Base-by-base conservation (phyloP, 2,888 invertebrate species). In the Drosophila longiperda region DNA sequence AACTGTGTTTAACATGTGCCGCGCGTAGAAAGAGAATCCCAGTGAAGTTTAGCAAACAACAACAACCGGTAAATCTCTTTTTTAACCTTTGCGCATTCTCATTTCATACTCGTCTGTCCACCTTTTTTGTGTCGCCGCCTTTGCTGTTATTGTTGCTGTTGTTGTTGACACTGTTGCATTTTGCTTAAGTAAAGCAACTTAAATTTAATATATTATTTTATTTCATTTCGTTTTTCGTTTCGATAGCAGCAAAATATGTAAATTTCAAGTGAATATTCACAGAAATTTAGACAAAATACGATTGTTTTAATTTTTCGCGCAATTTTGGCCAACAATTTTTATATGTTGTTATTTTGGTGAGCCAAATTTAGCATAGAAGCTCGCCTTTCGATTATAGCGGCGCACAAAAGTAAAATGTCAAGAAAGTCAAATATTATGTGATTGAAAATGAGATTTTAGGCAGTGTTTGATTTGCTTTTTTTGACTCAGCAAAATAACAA, bases 1-100 rank as follows among this genome's bases (percentile, higher is more conserved):
- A 36, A 38, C 36, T 49, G 45, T 59, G 42, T 58, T 52, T 32
- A 75, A 53, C 58, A 68, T 77, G 86, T 75, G 78, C 57, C 60
- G 72, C 54, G 71, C 53, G 36, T 64, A 59, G 48, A 23, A 45
- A 45, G 15, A 45, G 26, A 59, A 62, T 52, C 36, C 8, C 42
- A 54, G 66, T 74, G 36, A 67, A 64, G 33, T 64, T 38, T 1
- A 49, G 32, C 40, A 66, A 53, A 70, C 45, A 60, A 15, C 55
- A 40, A 58, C 76, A 85, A 89, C 85, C 89, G 85, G 85, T 85
- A 85, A 87, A 78, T 68, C 71, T 74, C 61, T 79, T 65, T 79
- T 65, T 60, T 63, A 53, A 64, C 52, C 67, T 75, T 58, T 64
- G 45, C 42, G 48, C 54, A 26, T 75, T 65, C 48, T 23, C 45